These are phyloP conservation scores for Genyomyrus donnyi DNA, from an alignment of 2,113 vertebrate species.

Conservation along the genomic window DNA sequence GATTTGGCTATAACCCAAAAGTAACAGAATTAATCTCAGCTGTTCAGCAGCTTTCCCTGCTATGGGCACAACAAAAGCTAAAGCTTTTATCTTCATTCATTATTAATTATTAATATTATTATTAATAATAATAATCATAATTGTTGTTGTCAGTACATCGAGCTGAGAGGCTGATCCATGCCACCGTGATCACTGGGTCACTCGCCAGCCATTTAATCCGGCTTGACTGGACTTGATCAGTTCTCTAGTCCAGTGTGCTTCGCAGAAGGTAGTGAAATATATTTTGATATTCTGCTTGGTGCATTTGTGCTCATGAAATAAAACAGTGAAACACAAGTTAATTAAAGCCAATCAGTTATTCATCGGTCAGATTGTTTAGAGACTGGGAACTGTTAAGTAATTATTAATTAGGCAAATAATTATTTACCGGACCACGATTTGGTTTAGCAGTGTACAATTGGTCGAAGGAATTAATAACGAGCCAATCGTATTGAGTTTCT, in stretches of 20 bases:
- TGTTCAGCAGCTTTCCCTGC: not conserved
- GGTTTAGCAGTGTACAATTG: not conserved
- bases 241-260: not conserved
- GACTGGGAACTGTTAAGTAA: not conserved
- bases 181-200: not conserved
- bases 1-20: not conserved
- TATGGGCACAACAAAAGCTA: not conserved
- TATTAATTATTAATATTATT: not conserved
- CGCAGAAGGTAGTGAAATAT: not conserved
- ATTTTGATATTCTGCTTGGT: not conserved
- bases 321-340: not conserved
- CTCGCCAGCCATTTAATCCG: not conserved
- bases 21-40: not conserved
- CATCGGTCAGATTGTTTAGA: not conserved
- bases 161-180: not conserved
- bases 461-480: not conserved
- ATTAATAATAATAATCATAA: too few relatives aligned
- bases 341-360: not conserved
- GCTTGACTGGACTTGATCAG: not conserved
- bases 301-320: not conserved
- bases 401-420: slow-evolving; percentile 4
- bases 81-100: not conserved
- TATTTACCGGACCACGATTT: not conserved
- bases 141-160: not conserved
- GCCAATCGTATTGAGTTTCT: not conserved